Percentiles rank a stretch among this genome's conserved stretches.
phyloP scores from a whole-genome alignment of 2,113 vertebrate genomes.

The Dromiciops gliroides region DNA sequence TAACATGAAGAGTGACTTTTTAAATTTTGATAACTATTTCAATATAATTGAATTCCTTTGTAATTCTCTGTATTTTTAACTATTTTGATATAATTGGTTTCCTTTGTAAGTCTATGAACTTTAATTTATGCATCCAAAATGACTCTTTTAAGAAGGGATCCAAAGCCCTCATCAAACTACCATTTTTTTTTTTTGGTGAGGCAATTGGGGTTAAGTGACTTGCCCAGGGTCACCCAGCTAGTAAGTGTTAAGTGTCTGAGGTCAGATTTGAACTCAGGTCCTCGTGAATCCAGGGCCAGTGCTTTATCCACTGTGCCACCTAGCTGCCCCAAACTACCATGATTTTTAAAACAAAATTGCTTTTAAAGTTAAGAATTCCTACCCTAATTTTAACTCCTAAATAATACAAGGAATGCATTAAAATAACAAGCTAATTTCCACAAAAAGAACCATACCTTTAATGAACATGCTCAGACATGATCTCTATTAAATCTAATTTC shows the following conservation, averaged over 20 bases:
- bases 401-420: slow-evolving; percentile 16
- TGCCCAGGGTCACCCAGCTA: too few species aligned
- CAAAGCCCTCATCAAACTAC: neutral
- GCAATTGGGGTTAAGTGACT: too few species aligned
- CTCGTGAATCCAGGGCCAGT: too few species aligned
- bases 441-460: slow-evolving; percentile 8
- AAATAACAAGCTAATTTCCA: slow-evolving; percentile 3
- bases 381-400: slow-evolving; percentile 32
- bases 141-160: neutral
- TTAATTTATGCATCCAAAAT: neutral
- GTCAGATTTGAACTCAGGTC: too few species aligned
- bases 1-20: neutral
- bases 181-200: neutral
- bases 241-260: too few species aligned
- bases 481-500: neutral
- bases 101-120: neutral
- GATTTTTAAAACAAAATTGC: neutral
- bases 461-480: neutral
- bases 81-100: neutral
- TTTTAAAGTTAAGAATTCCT: neutral
- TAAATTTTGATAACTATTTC: neutral
- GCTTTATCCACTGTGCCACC: too few species aligned
- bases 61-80: neutral
- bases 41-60: neutral
- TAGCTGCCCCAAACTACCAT: neutral